phyloP scores from a whole-genome alignment of 2,888 invertebrate species.

The Miltochrista miniata region DNA sequence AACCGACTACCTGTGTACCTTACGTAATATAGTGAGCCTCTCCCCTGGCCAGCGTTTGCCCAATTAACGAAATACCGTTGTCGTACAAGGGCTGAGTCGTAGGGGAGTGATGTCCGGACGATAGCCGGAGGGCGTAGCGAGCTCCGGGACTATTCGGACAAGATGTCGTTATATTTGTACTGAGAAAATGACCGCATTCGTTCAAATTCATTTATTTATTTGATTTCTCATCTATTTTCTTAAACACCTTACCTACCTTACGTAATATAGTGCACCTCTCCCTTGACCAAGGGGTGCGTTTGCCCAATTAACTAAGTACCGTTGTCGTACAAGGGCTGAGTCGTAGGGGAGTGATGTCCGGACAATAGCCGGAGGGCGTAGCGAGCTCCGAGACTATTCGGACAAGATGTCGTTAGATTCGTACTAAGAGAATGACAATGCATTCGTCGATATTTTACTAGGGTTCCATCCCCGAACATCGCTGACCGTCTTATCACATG shows the following conservation, averaged over 20 bases:
- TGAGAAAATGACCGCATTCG: too few relatives aligned
- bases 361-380: background rate
- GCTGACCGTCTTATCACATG: too few relatives aligned
- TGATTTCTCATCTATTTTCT: too few relatives aligned
- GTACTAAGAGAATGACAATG: too few relatives aligned
- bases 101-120: background rate
- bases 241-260: background rate
- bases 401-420: background rate
- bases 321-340: constrained; percentile 3
- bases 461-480: too few relatives aligned
- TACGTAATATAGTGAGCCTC: background rate
- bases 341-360: background rate
- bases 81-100: constrained; percentile 1
- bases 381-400: background rate
- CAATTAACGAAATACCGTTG: constrained; percentile 9
- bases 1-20: too few relatives aligned
- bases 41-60: constrained; percentile 6
- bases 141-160: background rate
- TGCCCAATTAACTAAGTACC: constrained; percentile 11
- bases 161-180: background rate
- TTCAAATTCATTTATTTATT: too few relatives aligned
- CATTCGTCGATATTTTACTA: too few relatives aligned
- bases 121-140: background rate
- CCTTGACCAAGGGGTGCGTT: constrained; percentile 4
- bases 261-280: background rate